Evolutionary conservation across 1,140 invertebrate species (phyloP).

Genomic region (Sarcophaga peregrina): DNA sequence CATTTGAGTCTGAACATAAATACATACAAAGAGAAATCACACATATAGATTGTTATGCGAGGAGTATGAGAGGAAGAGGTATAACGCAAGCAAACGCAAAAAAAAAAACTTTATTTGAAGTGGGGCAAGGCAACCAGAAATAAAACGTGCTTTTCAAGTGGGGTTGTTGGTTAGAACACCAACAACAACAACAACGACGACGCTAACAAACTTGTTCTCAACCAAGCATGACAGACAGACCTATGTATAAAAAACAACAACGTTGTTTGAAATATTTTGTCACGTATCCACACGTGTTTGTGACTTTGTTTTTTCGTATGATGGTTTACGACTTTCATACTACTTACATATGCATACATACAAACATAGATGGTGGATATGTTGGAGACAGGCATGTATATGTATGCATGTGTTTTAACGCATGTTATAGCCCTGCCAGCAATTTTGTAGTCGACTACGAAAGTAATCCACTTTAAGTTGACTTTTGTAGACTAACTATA

Average conservation of each 20-base stretch:
- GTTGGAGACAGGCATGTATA: too few relatives aligned
- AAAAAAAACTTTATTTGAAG: slow-evolving; percentile 8
- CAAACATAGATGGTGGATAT: too few relatives aligned
- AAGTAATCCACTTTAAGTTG: too few relatives aligned
- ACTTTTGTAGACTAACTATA: too few relatives aligned
- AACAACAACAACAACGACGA: not conserved
- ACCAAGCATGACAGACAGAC: not conserved
- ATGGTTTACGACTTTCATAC: too few relatives aligned
- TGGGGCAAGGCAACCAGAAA: slow-evolving; percentile 12
- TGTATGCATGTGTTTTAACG: too few relatives aligned
- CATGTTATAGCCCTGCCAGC: too few relatives aligned
- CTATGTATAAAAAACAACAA: too few relatives aligned
- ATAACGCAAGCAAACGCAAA: not conserved
- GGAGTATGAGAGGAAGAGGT: not conserved
- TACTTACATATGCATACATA: too few relatives aligned
- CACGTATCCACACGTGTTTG: slow-evolving; percentile 12
- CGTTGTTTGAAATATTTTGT: not conserved
- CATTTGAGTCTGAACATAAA: too few relatives aligned
- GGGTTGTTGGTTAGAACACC: not conserved
- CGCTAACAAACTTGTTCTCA: too few relatives aligned
- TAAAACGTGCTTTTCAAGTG: slow-evolving; percentile 18
- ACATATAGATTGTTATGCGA: not conserved
- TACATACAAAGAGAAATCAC: not conserved
- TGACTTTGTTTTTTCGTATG: not conserved
- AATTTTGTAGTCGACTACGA: too few relatives aligned